A percentile compares a stretch with the other conserved stretches of the same genome.
phyloP scores from a whole-genome alignment of 2,888 invertebrate genomes.

The Pemphredon lugubris region DNA sequence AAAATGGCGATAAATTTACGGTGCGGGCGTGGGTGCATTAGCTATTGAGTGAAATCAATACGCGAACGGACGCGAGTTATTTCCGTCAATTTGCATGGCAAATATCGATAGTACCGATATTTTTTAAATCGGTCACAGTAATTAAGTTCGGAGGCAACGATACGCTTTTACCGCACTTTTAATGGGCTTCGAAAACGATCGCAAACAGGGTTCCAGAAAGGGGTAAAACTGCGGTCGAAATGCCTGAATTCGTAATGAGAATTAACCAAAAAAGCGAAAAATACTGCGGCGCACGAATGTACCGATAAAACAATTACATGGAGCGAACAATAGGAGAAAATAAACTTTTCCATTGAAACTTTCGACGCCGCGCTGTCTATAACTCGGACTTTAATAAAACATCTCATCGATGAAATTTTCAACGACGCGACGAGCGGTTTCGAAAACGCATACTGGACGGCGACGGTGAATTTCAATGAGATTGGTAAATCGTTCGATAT shows the following conservation, averaged over 20 bases:
- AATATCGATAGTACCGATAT: slow-evolving; percentile 41
- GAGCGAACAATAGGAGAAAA: slow-evolving; percentile 17
- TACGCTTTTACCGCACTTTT: slow-evolving; percentile 47
- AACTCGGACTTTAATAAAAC: not conserved
- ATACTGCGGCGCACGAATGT: slow-evolving; percentile 23
- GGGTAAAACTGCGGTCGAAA: slow-evolving; percentile 64
- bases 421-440: too few species aligned
- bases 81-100: slow-evolving; percentile 33
- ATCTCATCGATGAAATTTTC: not conserved
- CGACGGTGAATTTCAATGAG: too few species aligned
- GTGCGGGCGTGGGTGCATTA: not conserved
- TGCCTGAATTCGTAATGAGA: slow-evolving; percentile 69
- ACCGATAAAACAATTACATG: slow-evolving; percentile 46
- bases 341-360: not conserved
- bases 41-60: slow-evolving; percentile 26
- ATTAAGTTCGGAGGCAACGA: slow-evolving; percentile 50
- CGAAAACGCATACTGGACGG: too few species aligned
- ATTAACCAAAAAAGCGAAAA: slow-evolving; percentile 51
- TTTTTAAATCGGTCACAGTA: slow-evolving; percentile 45
- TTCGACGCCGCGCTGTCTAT: not conserved
- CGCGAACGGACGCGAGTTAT: slow-evolving; percentile 24
- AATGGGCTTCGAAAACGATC: slow-evolving; percentile 58
- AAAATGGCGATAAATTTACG: not conserved
- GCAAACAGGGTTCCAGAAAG: slow-evolving; percentile 50
- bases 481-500: too few species aligned